Evolutionary conservation across 2,888 invertebrate species (phyloP).

Genomic region (Eupeodes latifasciatus): DNA sequence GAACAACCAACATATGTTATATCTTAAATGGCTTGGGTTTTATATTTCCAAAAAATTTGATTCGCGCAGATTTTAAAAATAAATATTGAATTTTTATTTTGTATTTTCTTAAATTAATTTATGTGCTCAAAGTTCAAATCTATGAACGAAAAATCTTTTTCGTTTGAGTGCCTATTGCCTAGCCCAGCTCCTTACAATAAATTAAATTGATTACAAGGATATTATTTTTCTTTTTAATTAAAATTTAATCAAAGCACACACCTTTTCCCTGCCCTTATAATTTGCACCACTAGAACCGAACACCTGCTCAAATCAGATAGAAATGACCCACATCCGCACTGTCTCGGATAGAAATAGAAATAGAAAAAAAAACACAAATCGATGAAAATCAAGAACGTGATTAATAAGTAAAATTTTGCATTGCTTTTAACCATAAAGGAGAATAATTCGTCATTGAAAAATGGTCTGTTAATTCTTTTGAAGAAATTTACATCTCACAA

Average conservation of each 20-base stretch:
- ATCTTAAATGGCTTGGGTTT: too few relatives aligned
- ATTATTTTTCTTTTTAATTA: constrained; percentile 32
- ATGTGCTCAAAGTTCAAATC: neutral
- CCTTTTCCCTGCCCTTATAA: constrained; percentile 45
- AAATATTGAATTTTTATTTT: too few relatives aligned
- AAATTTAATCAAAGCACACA: constrained; percentile 57
- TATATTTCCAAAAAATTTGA: too few relatives aligned
- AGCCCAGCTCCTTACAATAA: neutral
- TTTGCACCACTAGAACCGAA: neutral
- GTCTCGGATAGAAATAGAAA: neutral
- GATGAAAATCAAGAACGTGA: neutral
- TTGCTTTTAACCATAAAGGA: neutral
- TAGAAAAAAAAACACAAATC: neutral
- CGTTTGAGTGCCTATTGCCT: neutral
- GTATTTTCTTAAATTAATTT: too few relatives aligned
- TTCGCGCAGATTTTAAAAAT: too few relatives aligned
- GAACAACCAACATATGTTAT: too few relatives aligned
- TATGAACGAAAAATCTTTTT: neutral
- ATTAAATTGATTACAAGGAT: neutral
- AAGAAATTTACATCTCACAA: neutral
- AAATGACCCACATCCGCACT: constrained; percentile 10
- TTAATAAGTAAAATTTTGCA: neutral
- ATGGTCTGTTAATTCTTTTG: neutral
- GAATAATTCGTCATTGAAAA: too few relatives aligned
- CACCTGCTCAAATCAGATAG: constrained; percentile 2